Percentiles rank a stretch among this genome's conserved stretches.
Conservation (phyloP, 2,888 invertebrate genomes). For the Lasioglossum vierecki region DNA sequence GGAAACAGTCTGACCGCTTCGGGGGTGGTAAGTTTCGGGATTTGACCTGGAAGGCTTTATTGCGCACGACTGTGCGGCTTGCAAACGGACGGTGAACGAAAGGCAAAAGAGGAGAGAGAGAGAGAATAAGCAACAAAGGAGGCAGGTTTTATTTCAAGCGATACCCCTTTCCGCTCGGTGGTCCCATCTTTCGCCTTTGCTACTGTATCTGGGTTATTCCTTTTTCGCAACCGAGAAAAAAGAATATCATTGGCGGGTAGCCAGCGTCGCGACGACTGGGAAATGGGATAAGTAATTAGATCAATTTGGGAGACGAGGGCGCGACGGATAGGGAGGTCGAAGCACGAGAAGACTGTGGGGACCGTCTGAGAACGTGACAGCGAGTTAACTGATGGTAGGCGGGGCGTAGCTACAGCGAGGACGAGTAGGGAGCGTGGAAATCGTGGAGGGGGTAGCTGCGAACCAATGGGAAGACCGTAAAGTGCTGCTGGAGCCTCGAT, state of each 20-base stretch:
- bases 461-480: not conserved
- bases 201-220: conserved; percentile 50
- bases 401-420: not conserved
- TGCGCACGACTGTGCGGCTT: not conserved
- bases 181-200: conserved; percentile 22
- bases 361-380: not conserved
- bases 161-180: not conserved
- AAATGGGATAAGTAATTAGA: conserved; percentile 33
- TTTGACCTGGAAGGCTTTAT: conserved; percentile 10
- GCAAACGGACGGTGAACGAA: not conserved
- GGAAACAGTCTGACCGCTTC: not conserved
- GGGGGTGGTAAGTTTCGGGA: not conserved
- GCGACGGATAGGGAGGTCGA: not conserved
- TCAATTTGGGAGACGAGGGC: conserved; percentile 14
- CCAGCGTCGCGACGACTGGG: conserved; percentile 16
- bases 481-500: not conserved
- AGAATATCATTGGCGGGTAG: conserved; percentile 32
- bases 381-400: not conserved
- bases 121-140: conserved; percentile 9
- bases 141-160: conserved; percentile 17
- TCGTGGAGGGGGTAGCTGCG: not conserved
- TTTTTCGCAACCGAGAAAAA: conserved; percentile 23
- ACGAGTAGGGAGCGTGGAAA: not conserved
- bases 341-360: not conserved
- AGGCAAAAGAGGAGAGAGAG: no score